Evolutionary conservation across 2,888 invertebrate species (phyloP).

Genomic region (Andrena hattorfiana): DNA sequence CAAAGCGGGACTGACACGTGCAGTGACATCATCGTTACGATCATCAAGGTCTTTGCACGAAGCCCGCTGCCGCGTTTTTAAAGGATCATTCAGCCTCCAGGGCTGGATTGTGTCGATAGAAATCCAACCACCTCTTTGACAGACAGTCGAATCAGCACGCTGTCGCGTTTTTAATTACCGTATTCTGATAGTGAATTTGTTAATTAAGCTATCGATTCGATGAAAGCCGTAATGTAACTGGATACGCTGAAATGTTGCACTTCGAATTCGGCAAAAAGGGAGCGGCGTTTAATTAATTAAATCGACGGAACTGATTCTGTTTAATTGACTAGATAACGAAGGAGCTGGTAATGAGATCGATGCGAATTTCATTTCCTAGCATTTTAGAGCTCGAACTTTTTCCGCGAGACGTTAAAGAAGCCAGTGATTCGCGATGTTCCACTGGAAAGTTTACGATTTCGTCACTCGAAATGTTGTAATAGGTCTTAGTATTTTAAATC

Average conservation of each 20-base stretch:
- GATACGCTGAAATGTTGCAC: background rate
- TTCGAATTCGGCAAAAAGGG: slow-evolving; percentile 1
- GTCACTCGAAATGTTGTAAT: background rate
- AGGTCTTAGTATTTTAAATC: background rate
- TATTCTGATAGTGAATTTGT: slow-evolving; percentile 21
- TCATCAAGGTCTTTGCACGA: slow-evolving; percentile 48
- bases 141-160: slow-evolving; percentile 24
- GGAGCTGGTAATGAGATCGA: background rate
- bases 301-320: slow-evolving; percentile 18
- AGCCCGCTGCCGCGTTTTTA: slow-evolving; percentile 12
- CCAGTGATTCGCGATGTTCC: background rate
- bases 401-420: background rate
- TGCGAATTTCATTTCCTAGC: background rate
- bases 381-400: background rate
- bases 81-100: slow-evolving; percentile 33
- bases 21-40: slow-evolving; percentile 17
- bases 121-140: slow-evolving; percentile 23
- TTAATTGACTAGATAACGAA: slow-evolving; percentile 15
- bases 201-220: slow-evolving; percentile 38
- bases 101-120: background rate
- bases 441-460: background rate
- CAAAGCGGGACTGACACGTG: slow-evolving; percentile 19
- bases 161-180: slow-evolving; percentile 46
- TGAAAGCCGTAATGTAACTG: slow-evolving; percentile 24
- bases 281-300: slow-evolving; percentile 44